A percentile compares a stretch with the other conserved stretches of the same genome.
phyloP scores from a whole-genome alignment of 2,888 invertebrate genomes.

The Mythimna impura region DNA sequence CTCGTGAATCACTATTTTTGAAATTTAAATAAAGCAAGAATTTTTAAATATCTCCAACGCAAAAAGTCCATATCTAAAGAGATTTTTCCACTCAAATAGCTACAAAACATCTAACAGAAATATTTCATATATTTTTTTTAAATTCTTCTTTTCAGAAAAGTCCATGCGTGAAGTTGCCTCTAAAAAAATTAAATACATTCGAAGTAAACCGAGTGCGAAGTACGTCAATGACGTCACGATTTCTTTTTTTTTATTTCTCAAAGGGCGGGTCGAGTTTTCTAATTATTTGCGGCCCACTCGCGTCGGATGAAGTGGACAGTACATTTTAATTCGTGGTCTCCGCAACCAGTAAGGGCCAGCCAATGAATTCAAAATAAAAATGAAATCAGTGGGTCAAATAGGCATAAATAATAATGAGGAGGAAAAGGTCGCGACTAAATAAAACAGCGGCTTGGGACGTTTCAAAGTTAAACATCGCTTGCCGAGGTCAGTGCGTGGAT shows the following conservation, averaged over 20 bases:
- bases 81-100: slow-evolving; percentile 38
- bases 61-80: slow-evolving; percentile 25
- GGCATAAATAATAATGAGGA: slow-evolving; percentile 45
- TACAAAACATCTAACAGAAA: slow-evolving; percentile 30
- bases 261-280: slow-evolving; percentile 66
- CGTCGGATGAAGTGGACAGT: slow-evolving; percentile 68
- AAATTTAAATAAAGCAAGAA: slow-evolving; percentile 49
- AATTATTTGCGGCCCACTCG: slow-evolving; percentile 70
- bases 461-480: neutral
- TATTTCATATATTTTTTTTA: slow-evolving; percentile 12
- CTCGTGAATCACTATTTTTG: slow-evolving; percentile 43
- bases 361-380: slow-evolving; percentile 65
- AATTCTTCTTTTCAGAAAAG: slow-evolving; percentile 32
- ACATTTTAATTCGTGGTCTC: slow-evolving; percentile 67
- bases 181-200: slow-evolving; percentile 48
- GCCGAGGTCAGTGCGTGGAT: neutral
- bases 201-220: slow-evolving; percentile 44
- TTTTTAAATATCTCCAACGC: slow-evolving; percentile 20
- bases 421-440: too few species aligned
- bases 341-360: slow-evolving; percentile 57
- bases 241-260: slow-evolving; percentile 51
- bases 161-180: slow-evolving; percentile 47
- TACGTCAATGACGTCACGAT: slow-evolving; percentile 50
- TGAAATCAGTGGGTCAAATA: slow-evolving; percentile 45
- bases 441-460: neutral